Base-by-base conservation (phyloP, 2,113 vertebrate species). In the Nerophis ophidion region DNA sequence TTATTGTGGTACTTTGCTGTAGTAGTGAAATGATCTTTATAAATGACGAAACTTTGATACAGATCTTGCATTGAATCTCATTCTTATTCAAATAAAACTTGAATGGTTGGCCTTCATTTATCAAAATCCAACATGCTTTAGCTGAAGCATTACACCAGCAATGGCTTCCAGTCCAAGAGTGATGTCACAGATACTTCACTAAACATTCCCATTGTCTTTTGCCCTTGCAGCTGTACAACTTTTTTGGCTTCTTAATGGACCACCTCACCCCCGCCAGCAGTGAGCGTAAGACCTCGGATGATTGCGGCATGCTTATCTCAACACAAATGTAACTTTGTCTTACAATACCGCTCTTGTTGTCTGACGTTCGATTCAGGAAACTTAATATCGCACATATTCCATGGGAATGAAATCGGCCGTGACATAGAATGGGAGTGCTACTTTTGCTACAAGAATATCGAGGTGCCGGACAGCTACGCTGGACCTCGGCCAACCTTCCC, bases 181-280 rank as follows among this genome's bases (percentile, higher is more conserved):
- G 53, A 16, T 35, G 2, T 48, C 1, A 16, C 1, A 17, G 1
- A 54, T 44, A 19, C 47, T 16, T 33, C 7, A 34, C 17, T 7
- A 15, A 8, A 40, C 46, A 33, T 45, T 56, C 3, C 57, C 52
- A 38, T 54, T n/a, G 34, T 55, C 5, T 50, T 42, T 47, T 44
- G 4, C 4, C 26, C 46, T 60, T 60, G 42, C 88, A 98, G 95
- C 93, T 98, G 70, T 92, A 95, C 54, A 89, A 91, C 60, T 99
- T 96, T 70, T 98, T 98, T 83, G 90, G 87, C 63, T 96, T 91
- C 79, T 88, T 98, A 14, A 89, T 96, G 90, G 93, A 93, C 45
- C 92, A 94, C 80, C 93, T 96, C 83, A 93, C 91, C 0, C 91
- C 93, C 53, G 85, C 84, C 65, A 92, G 86, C 85, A 89, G 75